Percentiles rank a stretch among this genome's conserved stretches.
Conservation (phyloP, 2,797 vertebrate genomes). For the Heterohyrax brucei region DNA sequence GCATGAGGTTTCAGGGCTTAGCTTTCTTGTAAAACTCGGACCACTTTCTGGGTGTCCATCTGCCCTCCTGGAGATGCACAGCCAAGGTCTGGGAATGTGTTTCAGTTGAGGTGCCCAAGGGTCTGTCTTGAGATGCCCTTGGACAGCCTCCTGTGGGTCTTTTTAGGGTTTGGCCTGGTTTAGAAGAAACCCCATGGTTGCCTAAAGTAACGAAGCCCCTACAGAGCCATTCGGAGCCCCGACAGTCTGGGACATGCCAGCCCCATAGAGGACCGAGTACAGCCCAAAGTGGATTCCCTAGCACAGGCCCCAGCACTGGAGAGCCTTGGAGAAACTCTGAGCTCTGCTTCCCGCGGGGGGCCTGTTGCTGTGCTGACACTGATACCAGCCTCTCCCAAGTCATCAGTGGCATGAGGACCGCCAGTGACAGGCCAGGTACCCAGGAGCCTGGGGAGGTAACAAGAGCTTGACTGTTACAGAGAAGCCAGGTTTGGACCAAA, state of each 20-base stretch:
- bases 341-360: not conserved
- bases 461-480: not conserved
- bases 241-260: not conserved
- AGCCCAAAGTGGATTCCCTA: not conserved
- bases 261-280: not conserved
- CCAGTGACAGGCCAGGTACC: not conserved
- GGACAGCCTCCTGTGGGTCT: not conserved
- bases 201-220: not conserved
- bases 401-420: not conserved
- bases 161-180: not conserved
- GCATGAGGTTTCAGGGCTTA: not conserved
- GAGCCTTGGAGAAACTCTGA: not conserved
- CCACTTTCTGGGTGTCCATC: not conserved
- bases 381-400: not conserved
- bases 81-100: not conserved
- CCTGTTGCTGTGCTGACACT: not conserved
- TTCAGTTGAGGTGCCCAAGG: not conserved
- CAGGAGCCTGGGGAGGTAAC: not conserved
- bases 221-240: not conserved
- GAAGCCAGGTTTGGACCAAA: slow-evolving; percentile 5
- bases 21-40: slow-evolving; percentile 29
- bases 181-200: not conserved
- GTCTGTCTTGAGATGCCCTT: not conserved
- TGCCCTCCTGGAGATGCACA: not conserved
- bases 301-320: not conserved